phyloP scores from a whole-genome alignment of 23 tunicate species.

The Clavelina lepadiformis region DNA sequence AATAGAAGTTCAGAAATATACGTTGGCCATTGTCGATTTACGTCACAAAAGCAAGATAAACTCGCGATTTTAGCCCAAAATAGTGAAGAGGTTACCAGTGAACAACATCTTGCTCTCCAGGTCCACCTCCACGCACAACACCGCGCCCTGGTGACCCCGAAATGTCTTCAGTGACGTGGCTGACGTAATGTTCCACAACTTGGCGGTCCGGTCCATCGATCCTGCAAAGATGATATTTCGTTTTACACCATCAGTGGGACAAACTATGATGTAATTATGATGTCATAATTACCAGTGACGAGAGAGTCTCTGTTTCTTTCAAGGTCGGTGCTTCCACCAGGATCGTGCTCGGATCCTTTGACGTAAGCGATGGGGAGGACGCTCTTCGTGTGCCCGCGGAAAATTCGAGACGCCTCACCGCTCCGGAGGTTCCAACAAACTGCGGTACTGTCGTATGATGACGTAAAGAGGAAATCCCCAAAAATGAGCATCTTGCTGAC shows the following conservation, averaged over 20 bases:
- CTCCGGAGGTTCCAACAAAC: conserved; percentile 65
- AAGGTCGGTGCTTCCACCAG: conserved; percentile 21
- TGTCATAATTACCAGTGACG: conserved; percentile 56
- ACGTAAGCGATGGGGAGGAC: conserved; percentile 58
- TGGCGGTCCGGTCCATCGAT: conserved; percentile 82
- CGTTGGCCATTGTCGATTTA: too few relatives aligned
- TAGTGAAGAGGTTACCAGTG: too few relatives aligned
- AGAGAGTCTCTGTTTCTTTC: conserved; percentile 43
- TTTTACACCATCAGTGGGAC: neutral
- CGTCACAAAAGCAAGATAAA: too few relatives aligned
- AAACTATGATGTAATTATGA: neutral
- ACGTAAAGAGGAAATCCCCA: conserved; percentile 52
- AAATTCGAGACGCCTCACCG: conserved; percentile 48
- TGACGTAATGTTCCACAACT: conserved; percentile 56
- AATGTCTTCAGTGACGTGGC: conserved; percentile 46
- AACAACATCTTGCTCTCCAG: conserved; percentile 52
- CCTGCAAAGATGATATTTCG: conserved; percentile 24
- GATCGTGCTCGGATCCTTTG: conserved; percentile 12
- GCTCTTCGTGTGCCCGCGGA: conserved; percentile 70
- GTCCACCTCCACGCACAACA: conserved; percentile 66
- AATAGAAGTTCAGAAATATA: too few relatives aligned
- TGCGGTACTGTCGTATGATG: conserved; percentile 79
- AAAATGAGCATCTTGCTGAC: conserved; percentile 44
- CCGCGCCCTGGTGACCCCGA: conserved; percentile 90
- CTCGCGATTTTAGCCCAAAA: too few relatives aligned